Conservation (phyloP, 1,140 invertebrate genomes). For the Ectropis grisescens region DNA sequence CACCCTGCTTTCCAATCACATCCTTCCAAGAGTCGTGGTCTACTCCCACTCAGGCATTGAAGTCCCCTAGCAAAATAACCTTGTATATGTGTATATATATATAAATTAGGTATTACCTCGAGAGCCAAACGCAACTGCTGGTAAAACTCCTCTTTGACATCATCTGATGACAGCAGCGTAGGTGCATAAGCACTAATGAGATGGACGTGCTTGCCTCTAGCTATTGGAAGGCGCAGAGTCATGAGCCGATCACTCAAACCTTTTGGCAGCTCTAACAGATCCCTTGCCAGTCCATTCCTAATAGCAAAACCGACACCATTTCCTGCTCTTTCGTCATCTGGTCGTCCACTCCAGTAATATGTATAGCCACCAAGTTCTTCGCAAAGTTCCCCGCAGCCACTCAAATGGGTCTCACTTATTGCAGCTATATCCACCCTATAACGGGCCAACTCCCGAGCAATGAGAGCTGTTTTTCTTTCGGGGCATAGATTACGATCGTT, state of each 20-base stretch:
- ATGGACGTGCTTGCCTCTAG: slow-evolving; percentile 7
- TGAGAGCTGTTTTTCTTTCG: slow-evolving; percentile 16
- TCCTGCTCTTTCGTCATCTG: slow-evolving; percentile 3
- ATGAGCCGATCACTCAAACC: slow-evolving; percentile 13
- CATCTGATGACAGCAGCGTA: slow-evolving; percentile 7
- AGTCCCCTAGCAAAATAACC: slow-evolving; percentile 9
- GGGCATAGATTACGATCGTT: slow-evolving; percentile 13
- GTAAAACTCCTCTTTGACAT: slow-evolving; percentile 14
- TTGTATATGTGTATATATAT: too few species aligned
- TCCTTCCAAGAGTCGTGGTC: slow-evolving; percentile 2
- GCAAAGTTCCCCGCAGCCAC: slow-evolving; percentile 9
- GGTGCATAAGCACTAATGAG: slow-evolving; percentile 16
- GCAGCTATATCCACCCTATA: slow-evolving; percentile 18
- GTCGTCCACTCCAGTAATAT: slow-evolving; percentile 14
- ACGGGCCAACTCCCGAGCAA: slow-evolving; percentile 12
- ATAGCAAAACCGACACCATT: slow-evolving; percentile 18
- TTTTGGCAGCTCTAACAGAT: slow-evolving; percentile 6
- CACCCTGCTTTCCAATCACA: slow-evolving; percentile 6
- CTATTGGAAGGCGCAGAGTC: slow-evolving; percentile 7
- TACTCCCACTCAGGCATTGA: slow-evolving; percentile 10
- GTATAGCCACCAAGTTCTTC: slow-evolving; percentile 13
- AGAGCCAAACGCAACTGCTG: background rate
- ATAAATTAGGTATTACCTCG: background rate
- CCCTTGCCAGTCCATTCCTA: slow-evolving; percentile 3
- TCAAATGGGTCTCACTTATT: slow-evolving; percentile 17